Base-by-base conservation (phyloP, 1,140 invertebrate species). In the Armadillidium nasatum region DNA sequence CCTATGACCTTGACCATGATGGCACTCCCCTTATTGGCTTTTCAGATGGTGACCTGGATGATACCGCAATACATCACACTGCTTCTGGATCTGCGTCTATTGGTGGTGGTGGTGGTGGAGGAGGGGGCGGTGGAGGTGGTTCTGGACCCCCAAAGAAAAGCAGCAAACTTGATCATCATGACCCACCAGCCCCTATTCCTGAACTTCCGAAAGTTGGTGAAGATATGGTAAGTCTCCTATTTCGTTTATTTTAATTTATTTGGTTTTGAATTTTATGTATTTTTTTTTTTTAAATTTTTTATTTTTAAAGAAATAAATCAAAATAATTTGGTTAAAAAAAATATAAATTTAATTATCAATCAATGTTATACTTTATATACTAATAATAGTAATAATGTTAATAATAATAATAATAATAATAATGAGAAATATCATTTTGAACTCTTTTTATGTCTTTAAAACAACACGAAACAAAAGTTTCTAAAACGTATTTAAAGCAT, bases 11-110 rank as follows among this genome's bases (percentile, higher is more conserved):
- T 69, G 79, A 80, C 54, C 79, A 80, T 10, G 71, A 72, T 1
- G 77, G 76, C 11, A 60, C 76, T 11, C 76, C 79, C 10, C 77
- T 78, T 46, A 76, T 78, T 15, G 77, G 77, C 23, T 80, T 80
- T 68, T 80, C 79, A 15, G 79, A 80, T 69, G 79, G 74, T 11
- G 79, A 80, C 21, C 75, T 80, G 13, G 79, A 80, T 71, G 77
- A 78, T 21, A 45, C 68, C 13, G 44, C 79, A 43, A 72, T 80
- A 43, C 75, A 76, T 44, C 71, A 74, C 0, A 72, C 46, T 23
- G 50, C 70, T 13, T 33, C 50, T 50, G 70, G 71, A 33, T 74
- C 66, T 21, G 75, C 77, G 19, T 71, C 76, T 13, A 33, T 33
- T 33, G 33, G 33, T 75, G 66, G 23, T n/a, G 10, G 60, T 21